These are phyloP conservation scores for Heliocidaris erythrogramma DNA, from an alignment of 35 echinoderm and acorn worm species.

Conservation along the genomic window DNA sequence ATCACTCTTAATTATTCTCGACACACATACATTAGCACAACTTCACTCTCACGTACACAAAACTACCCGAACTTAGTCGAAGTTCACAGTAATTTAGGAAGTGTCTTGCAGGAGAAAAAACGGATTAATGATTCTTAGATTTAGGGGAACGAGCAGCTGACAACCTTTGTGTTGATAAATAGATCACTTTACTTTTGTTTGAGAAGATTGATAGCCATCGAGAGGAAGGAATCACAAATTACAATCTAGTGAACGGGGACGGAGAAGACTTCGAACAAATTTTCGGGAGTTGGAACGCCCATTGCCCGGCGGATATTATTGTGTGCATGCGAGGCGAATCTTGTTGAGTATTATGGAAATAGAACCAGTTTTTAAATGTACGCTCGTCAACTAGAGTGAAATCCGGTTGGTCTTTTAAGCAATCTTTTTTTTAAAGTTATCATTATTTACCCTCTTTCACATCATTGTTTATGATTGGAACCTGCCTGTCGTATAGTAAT, in stretches of 20 bases:
- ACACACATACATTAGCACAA: neutral
- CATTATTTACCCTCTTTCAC: no score
- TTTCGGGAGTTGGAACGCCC: neutral
- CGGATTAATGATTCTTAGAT: neutral
- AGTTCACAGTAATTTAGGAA: neutral
- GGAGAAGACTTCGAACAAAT: no score
- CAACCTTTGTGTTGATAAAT: no score
- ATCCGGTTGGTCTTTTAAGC: no score
- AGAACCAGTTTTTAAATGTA: no score
- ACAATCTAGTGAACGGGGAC: no score
- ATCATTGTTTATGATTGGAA: no score
- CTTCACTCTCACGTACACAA: neutral
- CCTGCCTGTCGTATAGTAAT: no score
- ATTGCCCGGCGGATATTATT: neutral
- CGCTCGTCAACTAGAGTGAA: no score
- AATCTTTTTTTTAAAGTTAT: no score
- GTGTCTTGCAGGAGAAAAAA: neutral
- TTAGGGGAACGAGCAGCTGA: no score
- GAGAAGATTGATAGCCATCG: neutral
- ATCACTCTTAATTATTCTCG: neutral
- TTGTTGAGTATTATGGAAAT: neutral
- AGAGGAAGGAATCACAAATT: no score
- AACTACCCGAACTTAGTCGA: neutral
- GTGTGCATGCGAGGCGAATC: neutral
- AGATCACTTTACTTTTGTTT: neutral